Base-by-base conservation (phyloP, 2,797 vertebrate species). In the Dromococcyx pavoninus region DNA sequence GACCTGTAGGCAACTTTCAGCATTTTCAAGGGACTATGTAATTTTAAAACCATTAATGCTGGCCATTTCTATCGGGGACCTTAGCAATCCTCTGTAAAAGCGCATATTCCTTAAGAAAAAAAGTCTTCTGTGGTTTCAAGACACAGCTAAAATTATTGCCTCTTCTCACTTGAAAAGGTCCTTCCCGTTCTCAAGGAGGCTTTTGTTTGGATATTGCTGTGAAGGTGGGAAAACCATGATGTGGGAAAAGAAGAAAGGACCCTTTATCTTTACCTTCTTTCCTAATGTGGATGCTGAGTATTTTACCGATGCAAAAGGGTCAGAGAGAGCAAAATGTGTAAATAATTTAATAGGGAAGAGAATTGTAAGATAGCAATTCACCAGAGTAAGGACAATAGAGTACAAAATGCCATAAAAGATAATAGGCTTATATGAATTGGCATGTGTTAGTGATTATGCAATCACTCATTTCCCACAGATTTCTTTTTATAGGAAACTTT, bases 361-460 rank as follows among this genome's bases (percentile, higher is more conserved):
- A 95, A 89, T 54, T 91, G 74, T 57, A 95, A 96, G 92, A 95
- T 57, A 96, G 89, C 66, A 96, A 93, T 95, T 96, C 94, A 95
- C 58, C 95, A 93, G 90, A 89, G 71, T 84, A 88, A 91, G 93
- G 94, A 97, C 95, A 97, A 96, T 96, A 17, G 88, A 96, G 94
- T 78, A 94, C 89, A 95, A 97, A 98, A 95, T 50, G 94, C 95
- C 84, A 79, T 96, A 96, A 97, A 97, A 97, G 96, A 98, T 97
- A 98, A 98, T 97, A 97, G 85, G 89, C 97, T 97, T 97, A 94
- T 92, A 95, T 80, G 97, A 97, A 97, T 89, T 96, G 97, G 96
- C 97, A 97, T 98, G 95, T 98, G 98, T 96, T 98, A 97, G 96
- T 86, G 97, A 98, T 98, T 98, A 98, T 96, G 96, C 95, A 98